Percentiles rank a stretch among this genome's conserved stretches.
Conservation (phyloP, 2,888 invertebrate species). For the Eupithecia subumbrata region DNA sequence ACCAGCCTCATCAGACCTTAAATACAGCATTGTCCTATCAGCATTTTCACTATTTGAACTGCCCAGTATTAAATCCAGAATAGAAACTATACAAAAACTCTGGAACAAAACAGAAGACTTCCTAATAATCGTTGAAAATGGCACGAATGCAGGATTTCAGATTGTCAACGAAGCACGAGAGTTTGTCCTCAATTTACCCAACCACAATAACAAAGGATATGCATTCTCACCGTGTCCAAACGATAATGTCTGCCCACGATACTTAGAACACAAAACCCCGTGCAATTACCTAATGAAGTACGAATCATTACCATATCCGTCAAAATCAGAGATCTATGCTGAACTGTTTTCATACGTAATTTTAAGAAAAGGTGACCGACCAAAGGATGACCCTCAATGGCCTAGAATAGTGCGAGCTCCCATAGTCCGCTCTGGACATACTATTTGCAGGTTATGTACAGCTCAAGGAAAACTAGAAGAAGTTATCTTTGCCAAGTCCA, state of each 20-base stretch:
- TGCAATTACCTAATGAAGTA: constrained; percentile 91
- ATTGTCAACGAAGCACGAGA: constrained; percentile 94
- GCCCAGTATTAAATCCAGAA: constrained; percentile 85
- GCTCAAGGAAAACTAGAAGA: constrained; percentile 89
- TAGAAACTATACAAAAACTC: constrained; percentile 88
- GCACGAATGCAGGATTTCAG: constrained; percentile 91
- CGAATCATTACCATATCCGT: constrained; percentile 80
- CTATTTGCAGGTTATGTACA: constrained; percentile 91
- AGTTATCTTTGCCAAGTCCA: constrained; percentile 89
- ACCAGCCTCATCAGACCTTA: constrained; percentile 85
- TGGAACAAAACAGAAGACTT: constrained; percentile 95
- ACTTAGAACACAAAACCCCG: constrained; percentile 85
- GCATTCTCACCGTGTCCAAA: constrained; percentile 95
- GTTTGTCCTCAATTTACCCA: constrained; percentile 86
- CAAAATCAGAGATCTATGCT: constrained; percentile 65
- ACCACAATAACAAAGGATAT: constrained; percentile 74
- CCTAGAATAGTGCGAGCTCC: constrained; percentile 91
- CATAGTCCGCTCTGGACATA: constrained; percentile 87
- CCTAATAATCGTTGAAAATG: constrained; percentile 93
- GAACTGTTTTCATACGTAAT: constrained; percentile 92
- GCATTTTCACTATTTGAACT: constrained; percentile 93
- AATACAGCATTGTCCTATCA: constrained; percentile 91
- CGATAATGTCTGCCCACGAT: constrained; percentile 90
- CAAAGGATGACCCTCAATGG: constrained; percentile 86
- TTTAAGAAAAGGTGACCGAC: constrained; percentile 88